Base-by-base conservation (phyloP, 2,113 vertebrate genomes). In the Bothrops jararaca region DNA sequence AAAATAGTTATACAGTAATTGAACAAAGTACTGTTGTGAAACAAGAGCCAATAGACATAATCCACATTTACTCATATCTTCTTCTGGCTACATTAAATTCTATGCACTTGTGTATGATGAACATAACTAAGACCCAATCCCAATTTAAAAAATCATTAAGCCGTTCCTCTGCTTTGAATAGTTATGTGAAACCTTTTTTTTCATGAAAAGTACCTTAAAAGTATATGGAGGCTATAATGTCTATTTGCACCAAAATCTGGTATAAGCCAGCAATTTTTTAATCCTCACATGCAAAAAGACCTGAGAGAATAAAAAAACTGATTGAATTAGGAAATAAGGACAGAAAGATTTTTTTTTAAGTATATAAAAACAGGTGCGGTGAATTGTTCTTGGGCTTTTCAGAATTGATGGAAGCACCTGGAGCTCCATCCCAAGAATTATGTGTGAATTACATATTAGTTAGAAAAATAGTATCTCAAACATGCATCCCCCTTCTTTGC, bases 371-470 rank as follows among this genome's bases (percentile, higher is more conserved):
- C 85, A 94, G 95, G 95, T 90, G 90, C 0, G 18, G 93, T 85
- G 0, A 45, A 88, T 95, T 74, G 74, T 89, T 85, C 86, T n/a
- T 0, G 6, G 11, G 53, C 42, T 26, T 0, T 92, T 91, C 39
- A 48, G 13, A 60, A 85, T 53, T 93, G 95, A 96, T 96, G 93
- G 92, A 97, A 98, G 97, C 96, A 95, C 93, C 96, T 53, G 80
- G 97, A 97, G 98, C 98, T 96, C 98, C 98, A 96, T 96, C 97
- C 96, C 98, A 97, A 97, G 98, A 97, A 93, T 93, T 89, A 94
- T 95, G 95, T 23, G 54, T 96, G 96, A 97, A 97, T 64, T 97
- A 94, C 97, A 96, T 0, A 8, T 22, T 90, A 3, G 24, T 22
- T 88, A 64, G 22, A 91, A 93, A n/a, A 87, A 4, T 50, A 0